Percentiles rank a stretch among this genome's conserved stretches.
These are phyloP conservation scores for Copsychus sechellarum DNA, from an alignment of 2,113 vertebrate genomes.

Conservation along the genomic window DNA sequence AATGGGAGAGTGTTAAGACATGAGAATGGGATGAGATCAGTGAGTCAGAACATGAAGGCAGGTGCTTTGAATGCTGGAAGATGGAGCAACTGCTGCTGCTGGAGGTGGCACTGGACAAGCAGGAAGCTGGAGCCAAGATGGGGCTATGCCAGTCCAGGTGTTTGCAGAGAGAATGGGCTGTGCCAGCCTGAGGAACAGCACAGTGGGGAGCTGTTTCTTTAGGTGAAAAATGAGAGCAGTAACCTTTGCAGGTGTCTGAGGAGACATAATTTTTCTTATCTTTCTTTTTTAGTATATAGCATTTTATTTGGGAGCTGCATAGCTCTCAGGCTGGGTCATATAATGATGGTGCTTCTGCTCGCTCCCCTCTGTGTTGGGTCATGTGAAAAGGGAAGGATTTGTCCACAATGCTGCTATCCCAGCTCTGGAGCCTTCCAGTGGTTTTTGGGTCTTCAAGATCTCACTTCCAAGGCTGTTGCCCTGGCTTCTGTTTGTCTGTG, in stretches of 20 bases:
- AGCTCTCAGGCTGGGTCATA: not conserved
- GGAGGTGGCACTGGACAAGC: not conserved
- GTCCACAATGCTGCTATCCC: not conserved
- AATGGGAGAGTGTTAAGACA: not conserved
- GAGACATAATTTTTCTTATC: not conserved
- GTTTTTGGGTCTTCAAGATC: not conserved
- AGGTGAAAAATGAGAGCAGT: not conserved
- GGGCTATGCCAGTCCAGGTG: not conserved
- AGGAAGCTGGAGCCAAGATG: not conserved
- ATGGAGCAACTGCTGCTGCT: not conserved
- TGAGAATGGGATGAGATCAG: not conserved
- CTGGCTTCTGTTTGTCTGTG: not conserved
- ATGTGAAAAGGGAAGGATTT: not conserved
- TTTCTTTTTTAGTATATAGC: not conserved
- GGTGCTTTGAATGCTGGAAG: not conserved
- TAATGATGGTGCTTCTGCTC: not conserved
- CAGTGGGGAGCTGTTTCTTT: not conserved
- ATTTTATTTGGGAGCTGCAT: not conserved
- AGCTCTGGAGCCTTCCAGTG: not conserved
- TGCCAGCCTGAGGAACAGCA: fast-evolving
- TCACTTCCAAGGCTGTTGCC: not conserved
- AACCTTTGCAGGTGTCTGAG: not conserved
- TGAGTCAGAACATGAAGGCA: not conserved
- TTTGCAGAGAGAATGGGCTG: not conserved
- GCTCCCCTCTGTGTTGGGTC: not conserved